These are phyloP conservation scores for Pentalonia nigronervosa DNA, from an alignment of 1,140 invertebrate genomes.

Conservation along the genomic window DNA sequence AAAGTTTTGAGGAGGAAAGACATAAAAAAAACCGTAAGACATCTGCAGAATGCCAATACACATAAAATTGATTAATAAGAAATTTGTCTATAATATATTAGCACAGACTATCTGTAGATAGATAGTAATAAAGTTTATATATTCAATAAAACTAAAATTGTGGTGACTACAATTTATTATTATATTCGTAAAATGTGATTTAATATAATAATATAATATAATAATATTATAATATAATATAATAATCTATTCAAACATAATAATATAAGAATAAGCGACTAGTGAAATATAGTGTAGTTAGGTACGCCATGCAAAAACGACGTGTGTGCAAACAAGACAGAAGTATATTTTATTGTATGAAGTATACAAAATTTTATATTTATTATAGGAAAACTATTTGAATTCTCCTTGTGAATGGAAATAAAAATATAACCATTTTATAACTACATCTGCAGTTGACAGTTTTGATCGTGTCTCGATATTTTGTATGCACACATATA, in stretches of 20 bases:
- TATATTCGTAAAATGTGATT: not conserved
- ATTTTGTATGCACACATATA: not conserved
- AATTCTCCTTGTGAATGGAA: not conserved
- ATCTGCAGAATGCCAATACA: not conserved
- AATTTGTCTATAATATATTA: not conserved
- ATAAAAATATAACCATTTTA: not conserved
- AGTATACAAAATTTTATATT: not conserved
- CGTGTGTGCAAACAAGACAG: not conserved
- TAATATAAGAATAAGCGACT: not conserved
- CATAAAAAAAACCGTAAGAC: not conserved
- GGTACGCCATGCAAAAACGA: not conserved
- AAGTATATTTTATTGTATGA: not conserved
- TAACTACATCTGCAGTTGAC: not conserved
- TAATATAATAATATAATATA: no score
- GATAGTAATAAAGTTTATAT: not conserved
- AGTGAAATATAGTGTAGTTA: not conserved
- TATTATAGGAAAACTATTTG: not conserved
- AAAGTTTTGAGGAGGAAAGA: not conserved
- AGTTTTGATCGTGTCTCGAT: slow-evolving; percentile 1
- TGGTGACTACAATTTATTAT: not conserved
- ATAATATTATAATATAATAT: no score
- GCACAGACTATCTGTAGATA: not conserved
- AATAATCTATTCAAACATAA: no score
- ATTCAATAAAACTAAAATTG: not conserved
- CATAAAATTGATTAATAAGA: not conserved